Base-by-base conservation (phyloP, 2,113 vertebrate genomes). In the Philantomba maxwellii region DNA sequence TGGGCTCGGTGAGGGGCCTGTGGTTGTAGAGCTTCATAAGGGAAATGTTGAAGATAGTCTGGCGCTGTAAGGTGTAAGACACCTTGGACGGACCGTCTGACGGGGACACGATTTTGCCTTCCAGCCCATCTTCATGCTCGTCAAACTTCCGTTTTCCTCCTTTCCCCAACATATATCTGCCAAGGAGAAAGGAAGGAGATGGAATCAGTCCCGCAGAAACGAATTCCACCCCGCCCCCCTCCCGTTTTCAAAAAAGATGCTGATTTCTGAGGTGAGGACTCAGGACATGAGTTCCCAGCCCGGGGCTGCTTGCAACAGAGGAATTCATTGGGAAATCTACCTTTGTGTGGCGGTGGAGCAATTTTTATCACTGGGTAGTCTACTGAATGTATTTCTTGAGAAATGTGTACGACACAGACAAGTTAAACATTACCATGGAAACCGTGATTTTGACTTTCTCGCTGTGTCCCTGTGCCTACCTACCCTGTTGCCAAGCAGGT, bases 21-120 rank as follows among this genome's bases (percentile, higher is more conserved):
- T 99, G 99, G 98, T 99, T 99, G 97, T 99, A 99, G 96, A 99
- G 99, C 98, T 99, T 99, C 99, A 99, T 99, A 98, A 99, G 99
- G 97, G 99, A 99, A 99, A 99, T 99, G 99, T 99, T 99, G 99
- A 99, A 99, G 99, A 99, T 99, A 99, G 99, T 99, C 99, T 99
- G 99, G 93, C 99, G 99, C 99, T 99, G 99, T 98, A 99, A 99
- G 94, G 99, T 99, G 99, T 99, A 99, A 14, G 99, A 99, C 98
- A 99, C 99, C 99, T 99, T 99, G 96, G 99, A 99, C 83, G 99
- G 99, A 97, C 99, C 99, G 7, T 99, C 99, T 83, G 98, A 97
- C 96, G 98, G 98, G 97, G 99, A 99, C 86, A 99, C 97, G 98
- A 99, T 98, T 99, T 99, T 99, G 99, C 99, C 99, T 99, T 99